Percentiles rank a stretch among this genome's conserved stretches.
phyloP scores from a whole-genome alignment of 2,113 vertebrate species.

The Hippocampus guttulatus region DNA sequence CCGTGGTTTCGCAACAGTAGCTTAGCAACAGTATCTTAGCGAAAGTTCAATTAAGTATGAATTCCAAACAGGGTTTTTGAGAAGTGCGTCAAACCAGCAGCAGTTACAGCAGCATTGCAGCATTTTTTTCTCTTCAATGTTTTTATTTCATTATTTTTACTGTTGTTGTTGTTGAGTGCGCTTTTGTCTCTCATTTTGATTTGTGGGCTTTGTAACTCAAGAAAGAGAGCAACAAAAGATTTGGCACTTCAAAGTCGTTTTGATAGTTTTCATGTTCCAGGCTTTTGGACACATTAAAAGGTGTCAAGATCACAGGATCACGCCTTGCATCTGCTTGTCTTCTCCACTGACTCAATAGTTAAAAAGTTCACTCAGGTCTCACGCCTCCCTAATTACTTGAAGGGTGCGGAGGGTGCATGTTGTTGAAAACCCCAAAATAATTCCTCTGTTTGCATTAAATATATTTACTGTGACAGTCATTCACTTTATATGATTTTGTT shows the following conservation, averaged over 20 bases:
- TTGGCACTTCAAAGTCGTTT: slow-evolving; percentile 47
- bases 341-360: slow-evolving; percentile 16
- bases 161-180: slow-evolving; percentile 23
- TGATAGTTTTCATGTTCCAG: slow-evolving; percentile 16
- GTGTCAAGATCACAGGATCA: slow-evolving; percentile 24
- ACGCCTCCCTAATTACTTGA: not conserved
- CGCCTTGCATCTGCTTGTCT: not conserved
- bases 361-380: not conserved
- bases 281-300: slow-evolving; percentile 27
- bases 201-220: slow-evolving; percentile 16
- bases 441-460: not conserved
- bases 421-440: not conserved
- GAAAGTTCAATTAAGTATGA: not conserved
- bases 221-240: slow-evolving; percentile 10
- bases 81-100: not conserved
- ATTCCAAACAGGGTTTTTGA: not conserved
- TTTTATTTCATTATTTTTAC: slow-evolving; percentile 15
- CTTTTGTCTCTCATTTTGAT: slow-evolving; percentile 35
- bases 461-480: not conserved
- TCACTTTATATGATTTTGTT: not conserved
- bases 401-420: not conserved
- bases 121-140: slow-evolving; percentile 24
- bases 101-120: slow-evolving; percentile 42
- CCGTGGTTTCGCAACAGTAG: no score
- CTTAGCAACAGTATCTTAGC: not conserved